Percentiles rank a stretch among this genome's conserved stretches.
Evolutionary conservation across 1,140 invertebrate species (phyloP).

Genomic region (Rhyacophila brunnea): DNA sequence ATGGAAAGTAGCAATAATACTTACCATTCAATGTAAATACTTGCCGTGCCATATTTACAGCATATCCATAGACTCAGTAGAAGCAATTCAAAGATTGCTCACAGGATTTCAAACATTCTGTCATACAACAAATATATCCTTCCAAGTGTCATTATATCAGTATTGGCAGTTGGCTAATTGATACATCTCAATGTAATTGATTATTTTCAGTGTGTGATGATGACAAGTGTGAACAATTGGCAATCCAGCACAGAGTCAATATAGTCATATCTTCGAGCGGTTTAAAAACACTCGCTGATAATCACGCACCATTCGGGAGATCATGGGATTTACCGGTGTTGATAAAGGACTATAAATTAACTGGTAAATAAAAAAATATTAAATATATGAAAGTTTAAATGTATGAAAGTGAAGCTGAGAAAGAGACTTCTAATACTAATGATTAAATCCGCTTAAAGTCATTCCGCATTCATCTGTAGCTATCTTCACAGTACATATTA

Average conservation of each 20-base stretch:
- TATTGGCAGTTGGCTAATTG: background rate
- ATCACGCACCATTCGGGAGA: conserved; percentile 38
- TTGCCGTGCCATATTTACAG: no score
- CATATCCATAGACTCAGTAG: no score
- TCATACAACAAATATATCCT: background rate
- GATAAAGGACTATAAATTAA: conserved; percentile 40
- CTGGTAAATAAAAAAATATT: conserved; percentile 26
- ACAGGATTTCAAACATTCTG: no score
- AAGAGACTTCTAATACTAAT: no score
- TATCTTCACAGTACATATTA: no score
- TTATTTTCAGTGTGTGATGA: conserved; percentile 45
- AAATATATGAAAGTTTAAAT: no score
- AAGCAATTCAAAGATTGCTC: no score
- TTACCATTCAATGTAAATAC: no score
- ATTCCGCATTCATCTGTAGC: no score
- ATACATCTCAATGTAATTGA: conserved; percentile 3
- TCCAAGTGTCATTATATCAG: background rate
- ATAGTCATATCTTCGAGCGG: conserved; percentile 52
- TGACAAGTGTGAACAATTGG: conserved; percentile 42
- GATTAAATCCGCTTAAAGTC: no score
- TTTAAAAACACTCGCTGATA: conserved; percentile 47
- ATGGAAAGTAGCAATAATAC: no score
- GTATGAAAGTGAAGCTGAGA: no score
- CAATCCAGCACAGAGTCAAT: conserved; percentile 41
- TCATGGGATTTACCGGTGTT: conserved; percentile 49